Base-by-base conservation (phyloP, 1,140 invertebrate genomes). In the Drosophila pachea region DNA sequence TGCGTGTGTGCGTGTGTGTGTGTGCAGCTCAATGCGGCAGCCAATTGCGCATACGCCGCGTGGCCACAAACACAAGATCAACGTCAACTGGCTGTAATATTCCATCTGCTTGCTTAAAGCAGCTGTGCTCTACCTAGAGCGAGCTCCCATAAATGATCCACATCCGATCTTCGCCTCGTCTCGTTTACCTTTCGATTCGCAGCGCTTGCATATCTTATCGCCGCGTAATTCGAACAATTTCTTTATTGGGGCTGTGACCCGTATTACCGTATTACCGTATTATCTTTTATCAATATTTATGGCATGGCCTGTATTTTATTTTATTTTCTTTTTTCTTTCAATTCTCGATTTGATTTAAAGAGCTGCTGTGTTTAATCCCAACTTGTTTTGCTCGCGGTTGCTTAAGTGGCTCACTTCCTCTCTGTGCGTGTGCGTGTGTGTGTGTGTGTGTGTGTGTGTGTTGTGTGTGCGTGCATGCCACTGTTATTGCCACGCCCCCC, bases 31-130 rank as follows among this genome's bases (percentile, higher is more conserved):
- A 40, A 32, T 32, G 4, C 54, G 14, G 33, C 47, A 50, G 16
- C 40, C 32, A 32, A 33, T 61, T 68, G 35, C 56, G 49, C 33
- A 61, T 61, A 53, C 48, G 65, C 16, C 32, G 31, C 40, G 47
- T 67, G 22, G 22, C 22, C 22, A n/a, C n/a, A n/a, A n/a, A n/a
- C n/a, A n/a, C n/a, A n/a, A n/a, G n/a, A n/a, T n/a, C n/a, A n/a
- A n/a, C n/a, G n/a, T n/a, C n/a, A n/a, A n/a, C n/a, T n/a, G n/a
- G n/a, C n/a, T n/a, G n/a, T n/a, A n/a, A n/a, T n/a, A n/a, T n/a
- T 3, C 22, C 22, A 22, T 22, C 22, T 45, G 47, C 7, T 31
- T 5, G 53, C 35, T 42, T 22, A 2, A 3, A 22, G 22, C 22
- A 22, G 22, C 22, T 22, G 1, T 22, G 22, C 22, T 22, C 22